Percentiles rank a stretch among this genome's conserved stretches.
These are phyloP conservation scores for Tychaedon coryphoeus DNA, from an alignment of 2,113 vertebrate genomes.

Conservation along the genomic window DNA sequence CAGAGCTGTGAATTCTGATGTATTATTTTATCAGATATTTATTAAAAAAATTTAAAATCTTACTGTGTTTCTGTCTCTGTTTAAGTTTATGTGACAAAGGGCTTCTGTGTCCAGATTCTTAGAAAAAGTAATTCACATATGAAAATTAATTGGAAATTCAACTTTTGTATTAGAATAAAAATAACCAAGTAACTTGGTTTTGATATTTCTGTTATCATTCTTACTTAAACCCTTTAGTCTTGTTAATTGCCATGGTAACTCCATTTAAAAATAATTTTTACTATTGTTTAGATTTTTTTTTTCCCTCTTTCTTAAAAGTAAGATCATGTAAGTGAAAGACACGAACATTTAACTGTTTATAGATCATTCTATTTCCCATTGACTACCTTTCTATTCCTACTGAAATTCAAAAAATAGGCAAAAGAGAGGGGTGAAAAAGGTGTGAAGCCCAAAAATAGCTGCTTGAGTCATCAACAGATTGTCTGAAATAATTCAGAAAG, in stretches of 20 bases:
- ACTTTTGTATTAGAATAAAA: background rate
- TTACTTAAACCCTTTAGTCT: background rate
- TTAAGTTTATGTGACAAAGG: background rate
- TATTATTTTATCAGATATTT: background rate
- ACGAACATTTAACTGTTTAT: background rate
- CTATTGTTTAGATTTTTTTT: background rate
- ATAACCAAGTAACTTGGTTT: background rate
- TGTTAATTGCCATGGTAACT: background rate
- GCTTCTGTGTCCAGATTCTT: background rate
- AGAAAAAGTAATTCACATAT: background rate
- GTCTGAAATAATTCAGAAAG: conserved; percentile 35
- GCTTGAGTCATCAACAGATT: conserved; percentile 56
- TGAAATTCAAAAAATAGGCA: conserved; percentile 22
- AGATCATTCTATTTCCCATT: background rate
- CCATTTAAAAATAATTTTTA: background rate
- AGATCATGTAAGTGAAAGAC: background rate
- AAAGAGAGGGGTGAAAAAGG: background rate
- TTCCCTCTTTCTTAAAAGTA: background rate
- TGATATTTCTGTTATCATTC: background rate
- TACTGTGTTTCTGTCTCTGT: background rate
- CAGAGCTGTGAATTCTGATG: background rate
- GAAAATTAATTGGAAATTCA: background rate
- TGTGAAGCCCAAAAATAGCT: conserved; percentile 29
- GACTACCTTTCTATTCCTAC: background rate
- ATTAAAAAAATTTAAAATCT: background rate